phyloP scores from a whole-genome alignment of 2,888 invertebrate species.

The Elmis aenea region DNA sequence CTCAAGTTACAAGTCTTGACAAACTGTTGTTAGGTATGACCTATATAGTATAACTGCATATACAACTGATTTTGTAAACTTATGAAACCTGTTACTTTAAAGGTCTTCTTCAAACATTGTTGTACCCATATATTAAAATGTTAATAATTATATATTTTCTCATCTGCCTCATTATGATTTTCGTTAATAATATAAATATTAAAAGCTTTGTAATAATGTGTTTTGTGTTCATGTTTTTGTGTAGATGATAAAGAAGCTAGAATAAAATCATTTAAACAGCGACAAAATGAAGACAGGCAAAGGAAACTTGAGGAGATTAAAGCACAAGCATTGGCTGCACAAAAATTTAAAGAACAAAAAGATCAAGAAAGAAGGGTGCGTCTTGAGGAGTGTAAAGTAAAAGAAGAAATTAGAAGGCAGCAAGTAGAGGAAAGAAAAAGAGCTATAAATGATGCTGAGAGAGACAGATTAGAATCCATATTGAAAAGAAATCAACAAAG shows the following conservation, averaged over 20 bases:
- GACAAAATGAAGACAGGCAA: conserved; percentile 85
- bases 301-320: conserved; percentile 85
- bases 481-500: conserved; percentile 81
- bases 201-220: not conserved
- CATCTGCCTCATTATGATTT: no score
- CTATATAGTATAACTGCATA: no score
- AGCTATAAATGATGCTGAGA: conserved; percentile 83
- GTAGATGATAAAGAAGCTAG: conserved; percentile 58
- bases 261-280: conserved; percentile 71
- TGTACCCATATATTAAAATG: no score
- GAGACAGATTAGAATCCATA: conserved; percentile 80
- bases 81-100: no score
- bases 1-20: no score
- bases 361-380: conserved; percentile 78
- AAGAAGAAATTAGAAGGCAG: conserved; percentile 66
- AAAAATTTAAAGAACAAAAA: conserved; percentile 83
- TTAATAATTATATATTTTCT: no score
- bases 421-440: conserved; percentile 84
- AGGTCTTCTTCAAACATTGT: no score
- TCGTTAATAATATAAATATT: no score
- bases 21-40: no score
- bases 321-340: conserved; percentile 82
- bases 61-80: no score
- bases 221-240: conserved; percentile 19
- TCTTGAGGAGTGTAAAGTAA: conserved; percentile 75